Conservation (phyloP, 2,797 vertebrate genomes). For the Hyperoplus lanceolatus region DNA sequence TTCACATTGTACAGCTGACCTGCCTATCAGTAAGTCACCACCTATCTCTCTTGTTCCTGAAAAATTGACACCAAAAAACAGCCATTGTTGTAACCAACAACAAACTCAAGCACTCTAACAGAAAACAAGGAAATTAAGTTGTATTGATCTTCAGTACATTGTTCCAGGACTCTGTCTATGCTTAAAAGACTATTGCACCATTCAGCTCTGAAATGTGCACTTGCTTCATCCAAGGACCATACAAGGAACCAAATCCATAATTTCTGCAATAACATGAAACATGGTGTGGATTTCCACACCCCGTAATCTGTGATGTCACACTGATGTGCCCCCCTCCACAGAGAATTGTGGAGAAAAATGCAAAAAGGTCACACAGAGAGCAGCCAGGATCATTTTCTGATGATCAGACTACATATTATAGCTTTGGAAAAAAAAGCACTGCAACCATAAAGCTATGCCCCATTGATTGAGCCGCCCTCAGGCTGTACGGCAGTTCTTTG, state of each 20-base stretch:
- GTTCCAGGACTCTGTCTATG: neutral
- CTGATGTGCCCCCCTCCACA: conserved; percentile 34
- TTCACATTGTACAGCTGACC: neutral
- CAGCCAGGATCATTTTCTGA: conserved; percentile 54
- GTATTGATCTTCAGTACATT: neutral
- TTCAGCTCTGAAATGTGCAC: conserved; percentile 24
- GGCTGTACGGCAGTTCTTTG: conserved; percentile 45
- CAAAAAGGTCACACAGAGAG: conserved; percentile 51
- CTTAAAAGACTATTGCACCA: neutral
- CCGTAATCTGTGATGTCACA: conserved; percentile 58
- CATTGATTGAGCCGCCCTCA: conserved; percentile 42
- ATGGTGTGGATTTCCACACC: conserved; percentile 45
- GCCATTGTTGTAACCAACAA: neutral
- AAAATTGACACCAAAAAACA: neutral
- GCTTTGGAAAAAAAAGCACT: conserved; percentile 9
- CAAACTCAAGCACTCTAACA: neutral
- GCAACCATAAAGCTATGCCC: conserved; percentile 35
- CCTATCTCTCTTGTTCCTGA: neutral
- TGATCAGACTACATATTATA: conserved; percentile 53
- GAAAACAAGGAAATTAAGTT: neutral
- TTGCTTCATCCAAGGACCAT: conserved; percentile 13
- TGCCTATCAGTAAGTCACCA: neutral
- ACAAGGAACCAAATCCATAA: conserved; percentile 30
- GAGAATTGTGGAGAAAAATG: conserved; percentile 31
- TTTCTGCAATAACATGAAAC: conserved; percentile 52